Conservation (phyloP, 2,113 vertebrate species). For the Notechis scutatus region DNA sequence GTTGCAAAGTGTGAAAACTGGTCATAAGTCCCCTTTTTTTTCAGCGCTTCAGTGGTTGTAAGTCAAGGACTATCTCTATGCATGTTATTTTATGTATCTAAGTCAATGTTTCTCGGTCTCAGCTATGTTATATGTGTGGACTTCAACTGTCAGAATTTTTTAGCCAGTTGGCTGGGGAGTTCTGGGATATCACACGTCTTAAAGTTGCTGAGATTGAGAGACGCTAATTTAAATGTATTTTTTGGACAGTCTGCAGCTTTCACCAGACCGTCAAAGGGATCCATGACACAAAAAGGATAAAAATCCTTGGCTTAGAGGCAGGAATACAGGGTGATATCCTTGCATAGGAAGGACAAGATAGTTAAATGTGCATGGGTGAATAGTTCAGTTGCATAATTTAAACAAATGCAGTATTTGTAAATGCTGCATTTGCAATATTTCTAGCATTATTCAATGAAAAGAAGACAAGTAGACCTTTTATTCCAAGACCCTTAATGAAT, state of each 20-base stretch:
- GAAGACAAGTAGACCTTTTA: not conserved
- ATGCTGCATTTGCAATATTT: not conserved
- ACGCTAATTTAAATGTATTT: not conserved
- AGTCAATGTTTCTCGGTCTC: not conserved
- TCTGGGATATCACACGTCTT: not conserved
- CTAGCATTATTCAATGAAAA: not conserved
- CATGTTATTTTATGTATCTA: not conserved
- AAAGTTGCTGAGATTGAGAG: not conserved
- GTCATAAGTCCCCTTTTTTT: not conserved
- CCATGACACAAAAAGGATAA: not conserved
- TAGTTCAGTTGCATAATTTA: not conserved
- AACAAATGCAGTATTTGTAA: not conserved
- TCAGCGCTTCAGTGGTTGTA: not conserved
- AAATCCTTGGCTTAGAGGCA: not conserved
- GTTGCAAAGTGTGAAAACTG: not conserved
- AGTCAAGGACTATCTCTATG: not conserved
- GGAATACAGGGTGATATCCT: not conserved
- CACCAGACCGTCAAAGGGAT: not conserved
- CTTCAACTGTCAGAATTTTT: not conserved
- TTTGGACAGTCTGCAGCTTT: not conserved
- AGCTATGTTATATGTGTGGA: not conserved
- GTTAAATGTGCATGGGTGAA: not conserved
- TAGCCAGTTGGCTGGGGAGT: not conserved
- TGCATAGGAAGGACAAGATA: not conserved
- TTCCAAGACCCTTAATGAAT: not conserved